These are phyloP conservation scores for Drosophila crucigera DNA, from an alignment of 2,888 invertebrate genomes.

Conservation along the genomic window DNA sequence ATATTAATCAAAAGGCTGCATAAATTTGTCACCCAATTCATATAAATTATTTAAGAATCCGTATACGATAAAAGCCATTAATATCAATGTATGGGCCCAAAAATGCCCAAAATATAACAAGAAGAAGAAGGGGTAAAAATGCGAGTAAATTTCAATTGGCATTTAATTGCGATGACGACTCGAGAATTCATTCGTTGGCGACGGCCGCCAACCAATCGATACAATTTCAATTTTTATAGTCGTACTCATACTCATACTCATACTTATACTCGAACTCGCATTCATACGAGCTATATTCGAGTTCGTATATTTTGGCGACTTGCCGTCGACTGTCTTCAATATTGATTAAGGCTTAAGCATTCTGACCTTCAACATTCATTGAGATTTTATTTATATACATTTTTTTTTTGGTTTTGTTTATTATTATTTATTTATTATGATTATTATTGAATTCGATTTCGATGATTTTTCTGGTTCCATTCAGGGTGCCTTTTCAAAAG, in stretches of 20 bases:
- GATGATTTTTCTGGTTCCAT: slow-evolving; percentile 44
- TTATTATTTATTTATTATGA: slow-evolving; percentile 63
- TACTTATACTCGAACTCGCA: slow-evolving; percentile 4
- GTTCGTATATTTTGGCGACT: slow-evolving; percentile 33
- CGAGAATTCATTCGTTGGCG: slow-evolving; percentile 70
- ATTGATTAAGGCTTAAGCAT: slow-evolving; percentile 79
- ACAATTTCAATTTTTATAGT: slow-evolving; percentile 57
- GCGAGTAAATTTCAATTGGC: slow-evolving; percentile 71
- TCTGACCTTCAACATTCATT: slow-evolving; percentile 81
- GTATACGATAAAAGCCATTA: slow-evolving; percentile 51
- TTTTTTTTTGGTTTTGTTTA: slow-evolving; percentile 10
- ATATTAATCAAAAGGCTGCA: slow-evolving; percentile 66
- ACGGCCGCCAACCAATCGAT: slow-evolving; percentile 72
- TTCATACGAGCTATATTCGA: slow-evolving; percentile 8
- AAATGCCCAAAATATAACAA: slow-evolving; percentile 33
- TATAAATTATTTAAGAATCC: slow-evolving; percentile 54
- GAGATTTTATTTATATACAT: slow-evolving; percentile 47
- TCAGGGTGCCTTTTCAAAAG: slow-evolving; percentile 47
- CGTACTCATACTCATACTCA: slow-evolving; percentile 10
- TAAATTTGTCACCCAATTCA: slow-evolving; percentile 72
- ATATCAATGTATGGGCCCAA: slow-evolving; percentile 65
- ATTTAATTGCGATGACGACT: slow-evolving; percentile 73
- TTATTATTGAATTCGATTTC: slow-evolving; percentile 69
- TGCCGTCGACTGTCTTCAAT: slow-evolving; percentile 54
- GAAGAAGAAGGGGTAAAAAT: slow-evolving; percentile 22